Evolutionary conservation across 2,888 invertebrate genomes (phyloP).

Genomic region (Athalia circularis): DNA sequence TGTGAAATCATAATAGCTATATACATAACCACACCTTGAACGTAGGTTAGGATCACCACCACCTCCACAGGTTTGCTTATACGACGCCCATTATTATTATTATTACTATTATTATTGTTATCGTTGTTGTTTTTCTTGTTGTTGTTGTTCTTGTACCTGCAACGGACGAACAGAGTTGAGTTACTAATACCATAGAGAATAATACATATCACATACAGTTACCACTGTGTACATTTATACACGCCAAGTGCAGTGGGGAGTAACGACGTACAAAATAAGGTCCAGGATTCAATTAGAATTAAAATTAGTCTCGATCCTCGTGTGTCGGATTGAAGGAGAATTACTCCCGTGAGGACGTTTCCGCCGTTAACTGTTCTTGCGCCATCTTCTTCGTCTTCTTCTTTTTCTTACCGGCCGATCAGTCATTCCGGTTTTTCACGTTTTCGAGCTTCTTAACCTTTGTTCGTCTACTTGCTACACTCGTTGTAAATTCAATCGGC

Average conservation of each 20-base stretch:
- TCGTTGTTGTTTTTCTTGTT: too few species aligned
- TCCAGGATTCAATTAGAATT: constrained; percentile 64
- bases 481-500: background rate
- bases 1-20: background rate
- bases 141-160: too few species aligned
- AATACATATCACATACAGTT: background rate
- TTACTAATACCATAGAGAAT: constrained; percentile 16
- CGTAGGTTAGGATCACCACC: too few species aligned
- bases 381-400: background rate
- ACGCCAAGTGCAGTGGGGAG: too few species aligned
- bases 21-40: too few species aligned
- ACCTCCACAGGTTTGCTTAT: background rate
- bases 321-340: constrained; percentile 23
- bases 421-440: background rate
- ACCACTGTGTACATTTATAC: too few species aligned
- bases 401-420: background rate
- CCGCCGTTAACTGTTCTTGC: constrained; percentile 10
- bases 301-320: constrained; percentile 35
- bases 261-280: background rate
- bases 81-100: constrained; percentile 12
- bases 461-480: background rate
- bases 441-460: background rate
- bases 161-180: constrained; percentile 23
- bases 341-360: constrained; percentile 17
- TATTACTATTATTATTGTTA: too few species aligned